Evolutionary conservation across 30 jellyfish, hydroid and myxozoan genomes (phyloP).

Genomic region (Mastigias papua): DNA sequence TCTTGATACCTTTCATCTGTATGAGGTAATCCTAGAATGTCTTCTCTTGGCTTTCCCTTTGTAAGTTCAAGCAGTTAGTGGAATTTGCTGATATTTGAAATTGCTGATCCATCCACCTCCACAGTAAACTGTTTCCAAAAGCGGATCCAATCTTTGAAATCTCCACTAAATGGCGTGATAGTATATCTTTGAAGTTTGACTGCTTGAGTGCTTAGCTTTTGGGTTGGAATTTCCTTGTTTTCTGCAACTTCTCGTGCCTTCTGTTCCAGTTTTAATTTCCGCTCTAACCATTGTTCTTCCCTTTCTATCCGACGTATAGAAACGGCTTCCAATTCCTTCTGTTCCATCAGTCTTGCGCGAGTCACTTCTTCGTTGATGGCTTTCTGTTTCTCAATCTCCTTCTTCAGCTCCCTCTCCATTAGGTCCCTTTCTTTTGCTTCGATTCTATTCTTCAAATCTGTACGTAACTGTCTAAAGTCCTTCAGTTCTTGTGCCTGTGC

Average conservation of each 20-base stretch:
- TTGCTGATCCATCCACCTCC: conserved; percentile 56
- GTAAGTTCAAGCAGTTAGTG: conserved; percentile 59
- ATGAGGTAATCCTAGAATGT: conserved; percentile 65
- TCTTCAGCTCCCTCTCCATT: background rate
- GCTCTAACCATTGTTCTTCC: background rate
- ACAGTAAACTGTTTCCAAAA: conserved; percentile 66
- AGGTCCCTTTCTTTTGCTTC: background rate
- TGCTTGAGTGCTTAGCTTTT: conserved; percentile 6
- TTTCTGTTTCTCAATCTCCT: background rate
- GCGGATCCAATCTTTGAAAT: conserved; percentile 57
- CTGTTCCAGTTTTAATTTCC: background rate
- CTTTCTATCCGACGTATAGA: background rate
- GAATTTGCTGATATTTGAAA: conserved; percentile 66
- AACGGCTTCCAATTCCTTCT: background rate
- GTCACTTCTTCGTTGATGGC: background rate
- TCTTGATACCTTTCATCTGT: conserved; percentile 52
- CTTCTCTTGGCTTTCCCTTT: conserved; percentile 70
- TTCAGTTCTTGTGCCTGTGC: background rate
- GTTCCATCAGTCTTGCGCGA: background rate
- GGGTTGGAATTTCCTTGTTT: background rate
- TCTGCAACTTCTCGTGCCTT: background rate
- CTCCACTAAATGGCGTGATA: conserved; percentile 39
- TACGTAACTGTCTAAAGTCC: background rate
- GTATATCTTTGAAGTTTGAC: conserved; percentile 50
- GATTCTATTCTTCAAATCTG: background rate